Evolutionary conservation across 53 echinoderm and acorn worm genomes (phyloP).

Genomic region (Hippasteria phrygiana): DNA sequence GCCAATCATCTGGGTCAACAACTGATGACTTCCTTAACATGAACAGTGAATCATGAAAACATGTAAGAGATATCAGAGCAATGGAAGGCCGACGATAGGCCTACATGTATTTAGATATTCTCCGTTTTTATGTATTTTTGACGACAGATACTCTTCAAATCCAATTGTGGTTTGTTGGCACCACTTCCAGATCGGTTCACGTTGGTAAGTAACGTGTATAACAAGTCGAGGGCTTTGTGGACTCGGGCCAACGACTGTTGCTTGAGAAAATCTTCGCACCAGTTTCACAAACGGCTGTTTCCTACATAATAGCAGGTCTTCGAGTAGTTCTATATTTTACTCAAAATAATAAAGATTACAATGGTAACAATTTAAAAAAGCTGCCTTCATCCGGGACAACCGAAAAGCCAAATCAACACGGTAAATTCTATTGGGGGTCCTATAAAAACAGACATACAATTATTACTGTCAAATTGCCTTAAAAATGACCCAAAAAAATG

Average conservation of each 20-base stretch:
- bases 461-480: no score
- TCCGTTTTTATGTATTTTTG: no score
- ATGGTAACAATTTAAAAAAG: no score
- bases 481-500: no score
- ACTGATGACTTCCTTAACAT: background rate
- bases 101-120: background rate
- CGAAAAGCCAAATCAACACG: no score
- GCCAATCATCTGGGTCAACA: background rate
- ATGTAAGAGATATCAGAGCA: background rate
- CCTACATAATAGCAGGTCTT: background rate
- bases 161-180: background rate
- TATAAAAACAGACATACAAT: no score
- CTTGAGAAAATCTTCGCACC: background rate
- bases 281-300: background rate
- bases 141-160: no score
- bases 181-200: background rate
- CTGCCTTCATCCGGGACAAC: no score
- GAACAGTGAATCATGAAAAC: background rate
- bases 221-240: background rate
- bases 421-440: no score
- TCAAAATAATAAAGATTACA: no score
- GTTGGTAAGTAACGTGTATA: background rate
- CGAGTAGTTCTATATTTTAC: no score
- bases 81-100: background rate
- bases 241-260: background rate